A percentile compares a stretch with the other conserved stretches of the same genome.
Evolutionary conservation across 1,140 invertebrate genomes (phyloP).

Genomic region (Saccostrea cuccullata): DNA sequence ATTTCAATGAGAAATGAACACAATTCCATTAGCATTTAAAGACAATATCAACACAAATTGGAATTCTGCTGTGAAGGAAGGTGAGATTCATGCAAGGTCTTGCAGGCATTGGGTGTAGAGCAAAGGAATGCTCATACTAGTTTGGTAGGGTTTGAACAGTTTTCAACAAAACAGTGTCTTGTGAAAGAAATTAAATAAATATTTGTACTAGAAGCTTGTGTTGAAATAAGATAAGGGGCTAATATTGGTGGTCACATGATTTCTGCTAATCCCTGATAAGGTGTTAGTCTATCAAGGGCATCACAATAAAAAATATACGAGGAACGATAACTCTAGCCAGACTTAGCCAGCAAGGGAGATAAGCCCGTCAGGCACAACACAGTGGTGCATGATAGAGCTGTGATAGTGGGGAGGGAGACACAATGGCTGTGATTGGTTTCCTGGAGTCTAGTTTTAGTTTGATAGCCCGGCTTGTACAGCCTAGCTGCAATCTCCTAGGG

Average conservation of each 20-base stretch:
- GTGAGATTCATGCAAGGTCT: neutral
- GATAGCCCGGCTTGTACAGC: conserved; percentile 7
- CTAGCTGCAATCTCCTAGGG: neutral
- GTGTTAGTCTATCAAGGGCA: conserved; percentile 3
- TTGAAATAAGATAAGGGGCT: conserved; percentile 27
- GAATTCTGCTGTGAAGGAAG: neutral
- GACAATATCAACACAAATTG: neutral
- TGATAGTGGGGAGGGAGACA: conserved; percentile 25
- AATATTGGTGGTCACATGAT: conserved; percentile 19
- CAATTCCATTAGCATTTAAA: conserved; percentile 27
- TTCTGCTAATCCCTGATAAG: neutral
- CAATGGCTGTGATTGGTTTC: conserved; percentile 17
- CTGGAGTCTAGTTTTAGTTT: neutral
- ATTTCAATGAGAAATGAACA: neutral
- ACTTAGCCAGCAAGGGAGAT: neutral
- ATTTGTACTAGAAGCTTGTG: conserved; percentile 23
- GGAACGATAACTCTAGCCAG: conserved; percentile 15
- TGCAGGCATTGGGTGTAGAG: neutral
- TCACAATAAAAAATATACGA: conserved; percentile 37
- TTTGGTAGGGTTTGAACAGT: neutral
- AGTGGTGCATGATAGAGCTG: neutral
- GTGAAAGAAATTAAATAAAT: conserved; percentile 36
- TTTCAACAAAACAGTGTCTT: conserved; percentile 16
- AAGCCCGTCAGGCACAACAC: neutral
- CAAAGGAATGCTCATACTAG: neutral